Evolutionary conservation across 2,797 vertebrate species (phyloP).

Genomic region (Pangasius krempfi): DNA sequence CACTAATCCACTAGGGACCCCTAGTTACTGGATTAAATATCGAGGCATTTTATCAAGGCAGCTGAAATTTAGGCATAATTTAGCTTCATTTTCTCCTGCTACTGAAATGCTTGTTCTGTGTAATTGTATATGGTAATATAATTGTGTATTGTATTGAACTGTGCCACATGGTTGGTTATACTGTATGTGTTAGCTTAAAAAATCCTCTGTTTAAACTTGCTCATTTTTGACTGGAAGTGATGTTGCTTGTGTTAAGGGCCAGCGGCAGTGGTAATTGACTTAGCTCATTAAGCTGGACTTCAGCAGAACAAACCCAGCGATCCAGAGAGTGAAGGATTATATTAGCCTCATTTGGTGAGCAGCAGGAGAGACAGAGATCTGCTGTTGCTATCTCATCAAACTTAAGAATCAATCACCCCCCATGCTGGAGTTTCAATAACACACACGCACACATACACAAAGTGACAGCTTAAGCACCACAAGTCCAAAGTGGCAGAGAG

Average conservation of each 20-base stretch:
- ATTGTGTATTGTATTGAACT: background rate
- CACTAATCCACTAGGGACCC: no score
- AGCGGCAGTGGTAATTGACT: constrained; percentile 36
- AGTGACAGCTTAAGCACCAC: background rate
- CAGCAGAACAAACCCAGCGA: constrained; percentile 12
- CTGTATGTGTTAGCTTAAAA: background rate
- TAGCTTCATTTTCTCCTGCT: background rate
- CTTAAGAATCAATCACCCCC: constrained; percentile 31
- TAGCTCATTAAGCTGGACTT: constrained; percentile 38
- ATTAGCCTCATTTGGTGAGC: constrained; percentile 30
- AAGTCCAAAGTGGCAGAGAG: background rate
- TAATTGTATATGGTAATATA: background rate
- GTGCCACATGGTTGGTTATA: background rate
- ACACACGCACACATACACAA: background rate
- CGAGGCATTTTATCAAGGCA: background rate
- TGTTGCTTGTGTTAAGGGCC: constrained; percentile 16
- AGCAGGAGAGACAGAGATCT: constrained; percentile 20
- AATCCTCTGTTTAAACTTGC: background rate
- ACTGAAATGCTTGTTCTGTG: background rate
- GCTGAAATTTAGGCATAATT: constrained; percentile 4
- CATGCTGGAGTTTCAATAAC: constrained; percentile 13
- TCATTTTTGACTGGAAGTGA: background rate
- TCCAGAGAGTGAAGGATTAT: constrained; percentile 32
- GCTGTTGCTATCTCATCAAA: constrained; percentile 9
- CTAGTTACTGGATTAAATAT: background rate